Conservation (phyloP, 1,140 invertebrate species). For the Procambarus clarkii region DNA sequence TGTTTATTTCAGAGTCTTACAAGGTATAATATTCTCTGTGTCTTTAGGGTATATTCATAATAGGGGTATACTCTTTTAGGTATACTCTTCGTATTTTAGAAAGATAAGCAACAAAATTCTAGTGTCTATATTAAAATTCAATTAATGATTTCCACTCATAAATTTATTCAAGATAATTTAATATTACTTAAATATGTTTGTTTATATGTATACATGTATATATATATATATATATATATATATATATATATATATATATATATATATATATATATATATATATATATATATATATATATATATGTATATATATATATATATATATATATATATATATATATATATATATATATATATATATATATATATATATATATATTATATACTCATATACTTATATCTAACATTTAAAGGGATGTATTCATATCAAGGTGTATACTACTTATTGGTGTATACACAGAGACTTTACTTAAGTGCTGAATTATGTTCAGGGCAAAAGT, state of each 20-base stretch:
- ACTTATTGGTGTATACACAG: too few species aligned
- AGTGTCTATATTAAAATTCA: too few species aligned
- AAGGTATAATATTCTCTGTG: too few species aligned
- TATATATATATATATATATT: conserved; percentile 47
- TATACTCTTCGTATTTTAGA: too few species aligned
- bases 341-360: conserved; percentile 56
- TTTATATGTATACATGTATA: conserved; percentile 44
- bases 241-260: conserved; percentile 63
- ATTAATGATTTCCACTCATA: too few species aligned
- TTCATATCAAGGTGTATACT: not conserved
- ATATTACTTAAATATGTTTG: not conserved
- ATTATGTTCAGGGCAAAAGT: too few species aligned
- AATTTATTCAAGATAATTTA: too few species aligned
- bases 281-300: conserved; percentile 52
- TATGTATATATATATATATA: conserved; percentile 47
- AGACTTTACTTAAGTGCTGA: too few species aligned
- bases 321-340: conserved; percentile 58
- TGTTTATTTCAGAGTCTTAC: too few species aligned
- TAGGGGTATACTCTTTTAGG: too few species aligned
- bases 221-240: conserved; percentile 55
- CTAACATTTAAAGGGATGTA: not conserved
- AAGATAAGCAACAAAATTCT: too few species aligned
- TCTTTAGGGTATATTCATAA: too few species aligned
- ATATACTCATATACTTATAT: not conserved
- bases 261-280: conserved; percentile 52